phyloP scores from a whole-genome alignment of 2,797 vertebrate genomes.

The Gallinago nigripennis region DNA sequence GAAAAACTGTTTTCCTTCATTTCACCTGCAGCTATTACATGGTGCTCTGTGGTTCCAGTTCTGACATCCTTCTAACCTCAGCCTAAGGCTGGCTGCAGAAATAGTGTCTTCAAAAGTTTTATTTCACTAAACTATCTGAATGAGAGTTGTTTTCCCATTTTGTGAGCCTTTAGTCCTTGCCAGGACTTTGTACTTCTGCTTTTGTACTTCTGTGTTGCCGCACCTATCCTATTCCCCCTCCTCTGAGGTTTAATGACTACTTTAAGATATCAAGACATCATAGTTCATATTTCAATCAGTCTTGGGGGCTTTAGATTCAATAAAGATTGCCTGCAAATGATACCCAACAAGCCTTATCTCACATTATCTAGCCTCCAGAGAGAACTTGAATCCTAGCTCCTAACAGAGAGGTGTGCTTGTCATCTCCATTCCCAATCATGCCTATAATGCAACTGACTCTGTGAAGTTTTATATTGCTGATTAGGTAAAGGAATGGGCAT shows the following conservation, averaged over 20 bases:
- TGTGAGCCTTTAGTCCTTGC: background rate
- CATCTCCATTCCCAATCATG: background rate
- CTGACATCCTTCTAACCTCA: background rate
- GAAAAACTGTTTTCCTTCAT: background rate
- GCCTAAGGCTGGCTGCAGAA: background rate
- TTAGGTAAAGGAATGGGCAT: background rate
- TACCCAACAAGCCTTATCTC: background rate
- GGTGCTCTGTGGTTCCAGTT: background rate
- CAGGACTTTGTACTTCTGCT: background rate
- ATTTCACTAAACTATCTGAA: background rate
- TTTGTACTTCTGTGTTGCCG: background rate
- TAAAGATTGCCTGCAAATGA: background rate
- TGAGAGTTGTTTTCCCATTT: background rate
- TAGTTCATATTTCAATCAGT: background rate
- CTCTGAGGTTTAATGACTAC: background rate
- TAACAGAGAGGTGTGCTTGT: background rate
- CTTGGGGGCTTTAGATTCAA: background rate
- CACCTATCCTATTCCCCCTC: background rate
- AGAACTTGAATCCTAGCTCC: background rate
- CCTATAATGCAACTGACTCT: background rate
- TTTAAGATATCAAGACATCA: background rate
- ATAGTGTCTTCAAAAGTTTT: background rate
- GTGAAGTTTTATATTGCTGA: background rate
- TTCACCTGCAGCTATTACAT: background rate
- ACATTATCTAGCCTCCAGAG: background rate